Percentiles rank a stretch among this genome's conserved stretches.
These are phyloP conservation scores for Latrodectus geometricus DNA, from an alignment of 1,140 invertebrate genomes.

Conservation along the genomic window DNA sequence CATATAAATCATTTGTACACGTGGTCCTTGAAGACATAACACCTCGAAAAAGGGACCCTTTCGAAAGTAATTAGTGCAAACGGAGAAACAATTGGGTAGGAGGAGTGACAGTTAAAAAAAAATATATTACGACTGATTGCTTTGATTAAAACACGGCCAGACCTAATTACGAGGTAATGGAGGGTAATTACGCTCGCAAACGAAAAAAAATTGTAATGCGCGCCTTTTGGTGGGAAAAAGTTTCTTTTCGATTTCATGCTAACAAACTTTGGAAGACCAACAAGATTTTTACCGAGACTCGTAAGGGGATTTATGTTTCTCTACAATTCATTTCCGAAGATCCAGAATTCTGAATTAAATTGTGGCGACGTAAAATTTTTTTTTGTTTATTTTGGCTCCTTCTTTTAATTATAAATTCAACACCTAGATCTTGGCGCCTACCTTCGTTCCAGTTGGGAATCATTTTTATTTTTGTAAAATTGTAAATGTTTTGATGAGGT, in stretches of 20 bases:
- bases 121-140: slow-evolving; percentile 37
- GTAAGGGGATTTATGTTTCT: background rate
- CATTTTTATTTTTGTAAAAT: background rate
- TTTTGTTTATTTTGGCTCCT: background rate
- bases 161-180: slow-evolving; percentile 36
- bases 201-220: background rate
- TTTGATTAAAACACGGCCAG: slow-evolving; percentile 14
- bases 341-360: background rate
- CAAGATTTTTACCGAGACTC: background rate
- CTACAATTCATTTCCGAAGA: background rate
- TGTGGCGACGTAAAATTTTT: background rate
- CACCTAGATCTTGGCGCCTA: background rate
- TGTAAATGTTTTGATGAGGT: too few species aligned
- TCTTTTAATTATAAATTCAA: background rate
- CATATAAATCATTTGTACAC: slow-evolving; percentile 22
- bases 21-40: slow-evolving; percentile 9
- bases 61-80: background rate
- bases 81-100: slow-evolving; percentile 11
- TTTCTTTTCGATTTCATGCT: background rate
- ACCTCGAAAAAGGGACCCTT: background rate
- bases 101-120: background rate
- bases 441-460: background rate
- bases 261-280: background rate
- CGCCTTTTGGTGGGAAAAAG: background rate
- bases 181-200: background rate